Percentiles rank a stretch among this genome's conserved stretches.
Conservation (phyloP, 1,140 invertebrate species). For the Pachypeltis micranthus region DNA sequence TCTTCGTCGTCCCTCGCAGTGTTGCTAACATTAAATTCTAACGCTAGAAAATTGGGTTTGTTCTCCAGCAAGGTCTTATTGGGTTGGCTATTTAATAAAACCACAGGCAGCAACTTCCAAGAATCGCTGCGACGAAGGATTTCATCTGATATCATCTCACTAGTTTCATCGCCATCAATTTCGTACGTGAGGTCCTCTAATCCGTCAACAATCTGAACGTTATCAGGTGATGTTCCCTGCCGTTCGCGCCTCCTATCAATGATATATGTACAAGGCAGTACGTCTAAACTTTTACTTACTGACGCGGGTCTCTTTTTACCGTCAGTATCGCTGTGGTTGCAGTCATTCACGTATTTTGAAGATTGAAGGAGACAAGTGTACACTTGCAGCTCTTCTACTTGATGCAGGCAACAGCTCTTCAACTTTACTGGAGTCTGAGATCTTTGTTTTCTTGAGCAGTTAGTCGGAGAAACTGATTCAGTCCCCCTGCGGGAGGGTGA, state of each 20-base stretch:
- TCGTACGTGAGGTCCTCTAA: not conserved
- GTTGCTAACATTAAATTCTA: no score
- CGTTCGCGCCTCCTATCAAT: not conserved
- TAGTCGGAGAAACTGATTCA: no score
- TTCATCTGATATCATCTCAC: not conserved
- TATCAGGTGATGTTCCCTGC: not conserved
- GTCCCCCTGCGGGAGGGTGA: not conserved
- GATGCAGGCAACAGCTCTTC: not conserved
- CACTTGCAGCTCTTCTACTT: not conserved
- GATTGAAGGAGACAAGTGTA: not conserved
- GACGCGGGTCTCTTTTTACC: not conserved
- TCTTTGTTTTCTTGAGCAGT: no score
- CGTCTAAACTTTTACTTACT: not conserved
- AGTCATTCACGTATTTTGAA: no score
- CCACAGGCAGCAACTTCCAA: not conserved
- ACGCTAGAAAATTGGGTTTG: no score
- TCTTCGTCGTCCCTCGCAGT: no score
- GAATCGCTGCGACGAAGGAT: not conserved
- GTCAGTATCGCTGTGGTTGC: no score
- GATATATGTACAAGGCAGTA: not conserved
- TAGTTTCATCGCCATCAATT: not conserved
- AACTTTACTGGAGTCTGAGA: no score
- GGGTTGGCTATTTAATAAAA: not conserved
- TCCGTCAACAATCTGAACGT: not conserved
- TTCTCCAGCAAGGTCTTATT: no score